Conservation (phyloP, 2,888 invertebrate genomes). For the Minunthozetes semirufus region DNA sequence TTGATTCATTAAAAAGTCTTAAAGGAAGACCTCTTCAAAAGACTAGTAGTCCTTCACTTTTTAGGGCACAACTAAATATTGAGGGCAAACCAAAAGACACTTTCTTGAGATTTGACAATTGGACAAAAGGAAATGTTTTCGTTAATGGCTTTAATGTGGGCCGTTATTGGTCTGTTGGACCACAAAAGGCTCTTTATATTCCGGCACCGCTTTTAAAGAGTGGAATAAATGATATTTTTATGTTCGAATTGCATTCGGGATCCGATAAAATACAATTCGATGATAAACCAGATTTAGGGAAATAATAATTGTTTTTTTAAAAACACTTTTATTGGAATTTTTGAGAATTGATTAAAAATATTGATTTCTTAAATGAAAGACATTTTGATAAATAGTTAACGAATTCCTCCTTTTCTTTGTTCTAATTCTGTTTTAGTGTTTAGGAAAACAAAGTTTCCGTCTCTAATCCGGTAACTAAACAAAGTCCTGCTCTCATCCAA, state of each 20-base stretch:
- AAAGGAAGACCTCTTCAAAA: background rate
- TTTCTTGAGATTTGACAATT: constrained; percentile 67
- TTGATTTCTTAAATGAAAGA: no score
- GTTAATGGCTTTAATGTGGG: constrained; percentile 79
- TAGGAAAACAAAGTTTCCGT: no score
- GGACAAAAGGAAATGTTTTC: constrained; percentile 78
- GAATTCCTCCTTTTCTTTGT: no score
- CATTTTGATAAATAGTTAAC: no score
- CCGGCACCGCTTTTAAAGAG: constrained; percentile 64
- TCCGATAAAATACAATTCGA: constrained; percentile 20
- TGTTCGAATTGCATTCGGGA: constrained; percentile 38
- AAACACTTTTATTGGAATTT: no score
- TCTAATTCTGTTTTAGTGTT: no score
- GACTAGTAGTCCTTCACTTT: constrained; percentile 11
- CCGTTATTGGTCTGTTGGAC: constrained; percentile 72
- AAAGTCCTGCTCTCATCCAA: no score
- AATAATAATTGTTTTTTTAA: no score
- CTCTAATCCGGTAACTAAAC: no score
- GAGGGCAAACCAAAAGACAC: constrained; percentile 58
- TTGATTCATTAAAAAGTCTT: background rate
- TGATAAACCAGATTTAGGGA: constrained; percentile 18
- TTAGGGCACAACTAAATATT: constrained; percentile 18
- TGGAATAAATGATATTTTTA: constrained; percentile 55
- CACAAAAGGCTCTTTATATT: constrained; percentile 72
- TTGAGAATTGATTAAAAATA: no score